Evolutionary conservation across 1,140 invertebrate species (phyloP).

Genomic region (Musca vetustissima): DNA sequence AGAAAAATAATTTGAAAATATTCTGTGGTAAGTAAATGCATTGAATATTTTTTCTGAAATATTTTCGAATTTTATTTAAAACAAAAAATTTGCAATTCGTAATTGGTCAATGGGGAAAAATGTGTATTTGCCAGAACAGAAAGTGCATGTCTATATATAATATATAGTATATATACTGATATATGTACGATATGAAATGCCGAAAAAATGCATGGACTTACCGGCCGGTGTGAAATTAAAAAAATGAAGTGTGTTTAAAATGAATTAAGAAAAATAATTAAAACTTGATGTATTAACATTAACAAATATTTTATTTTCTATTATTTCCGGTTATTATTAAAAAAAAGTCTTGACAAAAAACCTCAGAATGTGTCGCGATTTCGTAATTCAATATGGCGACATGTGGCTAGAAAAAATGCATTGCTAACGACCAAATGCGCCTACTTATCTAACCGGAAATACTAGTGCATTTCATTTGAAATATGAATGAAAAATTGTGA

Average conservation of each 20-base stretch:
- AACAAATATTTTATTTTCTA: too few species aligned
- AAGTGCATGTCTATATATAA: constrained; percentile 10
- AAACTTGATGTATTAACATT: neutral
- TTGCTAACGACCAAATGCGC: neutral
- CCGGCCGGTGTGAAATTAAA: constrained; percentile 3
- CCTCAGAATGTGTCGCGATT: neutral
- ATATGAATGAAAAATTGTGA: too few species aligned
- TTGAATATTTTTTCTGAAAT: constrained; percentile 18
- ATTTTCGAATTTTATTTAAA: too few species aligned
- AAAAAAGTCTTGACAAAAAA: too few species aligned
- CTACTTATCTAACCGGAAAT: constrained; percentile 17
- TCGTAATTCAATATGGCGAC: constrained; percentile 20
- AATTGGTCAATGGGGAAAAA: too few species aligned
- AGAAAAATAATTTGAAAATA: constrained; percentile 4
- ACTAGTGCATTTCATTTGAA: constrained; percentile 4
- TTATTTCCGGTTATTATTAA: too few species aligned
- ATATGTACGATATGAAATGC: neutral
- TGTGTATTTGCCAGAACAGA: neutral
- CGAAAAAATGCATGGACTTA: neutral
- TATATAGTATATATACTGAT: constrained; percentile 11
- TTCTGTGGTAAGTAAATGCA: constrained; percentile 21
- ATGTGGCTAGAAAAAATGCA: neutral
- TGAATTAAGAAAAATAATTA: neutral
- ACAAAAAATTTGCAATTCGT: too few species aligned
- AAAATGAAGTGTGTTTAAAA: too few species aligned